Conservation (phyloP, 2,888 invertebrate species). For the Campaea margaritaria region DNA sequence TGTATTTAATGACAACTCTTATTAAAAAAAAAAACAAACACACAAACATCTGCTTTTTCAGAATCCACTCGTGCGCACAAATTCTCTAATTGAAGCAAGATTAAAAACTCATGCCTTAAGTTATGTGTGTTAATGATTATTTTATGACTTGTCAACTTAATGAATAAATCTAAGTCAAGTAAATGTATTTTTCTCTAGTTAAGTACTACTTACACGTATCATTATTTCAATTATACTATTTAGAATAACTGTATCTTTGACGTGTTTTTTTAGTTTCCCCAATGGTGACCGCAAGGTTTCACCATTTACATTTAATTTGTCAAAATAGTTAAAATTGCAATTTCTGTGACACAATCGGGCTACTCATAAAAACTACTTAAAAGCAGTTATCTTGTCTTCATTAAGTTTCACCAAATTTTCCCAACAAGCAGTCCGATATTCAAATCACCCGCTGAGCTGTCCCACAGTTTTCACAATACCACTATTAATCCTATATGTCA, state of each 20-base stretch:
- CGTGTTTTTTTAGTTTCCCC: too few species aligned
- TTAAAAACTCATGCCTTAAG: conserved; percentile 14
- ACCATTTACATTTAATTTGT: too few species aligned
- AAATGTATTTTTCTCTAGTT: conserved; percentile 3
- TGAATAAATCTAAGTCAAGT: too few species aligned
- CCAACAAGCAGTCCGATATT: conserved; percentile 36
- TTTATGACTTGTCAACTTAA: conserved; percentile 22
- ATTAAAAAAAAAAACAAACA: conserved; percentile 32
- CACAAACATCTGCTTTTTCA: conserved; percentile 80
- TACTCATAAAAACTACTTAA: not conserved
- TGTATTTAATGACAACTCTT: conserved; percentile 69
- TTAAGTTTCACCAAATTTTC: conserved; percentile 33
- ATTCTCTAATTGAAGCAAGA: conserved; percentile 65
- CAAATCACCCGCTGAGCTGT: conserved; percentile 39
- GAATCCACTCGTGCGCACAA: conserved; percentile 68
- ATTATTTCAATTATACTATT: too few species aligned
- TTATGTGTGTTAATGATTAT: conserved; percentile 18
- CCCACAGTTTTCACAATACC: conserved; percentile 59
- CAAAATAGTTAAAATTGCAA: not conserved
- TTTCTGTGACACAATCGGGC: conserved; percentile 4
- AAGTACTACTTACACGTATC: not conserved
- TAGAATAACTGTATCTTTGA: too few species aligned
- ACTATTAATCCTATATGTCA: conserved; percentile 80
- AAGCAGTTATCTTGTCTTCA: conserved; percentile 16
- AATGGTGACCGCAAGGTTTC: too few species aligned